Percentiles rank a stretch among this genome's conserved stretches.
phyloP scores from a whole-genome alignment of 2,113 vertebrate species.

The Gorilla gorilla region DNA sequence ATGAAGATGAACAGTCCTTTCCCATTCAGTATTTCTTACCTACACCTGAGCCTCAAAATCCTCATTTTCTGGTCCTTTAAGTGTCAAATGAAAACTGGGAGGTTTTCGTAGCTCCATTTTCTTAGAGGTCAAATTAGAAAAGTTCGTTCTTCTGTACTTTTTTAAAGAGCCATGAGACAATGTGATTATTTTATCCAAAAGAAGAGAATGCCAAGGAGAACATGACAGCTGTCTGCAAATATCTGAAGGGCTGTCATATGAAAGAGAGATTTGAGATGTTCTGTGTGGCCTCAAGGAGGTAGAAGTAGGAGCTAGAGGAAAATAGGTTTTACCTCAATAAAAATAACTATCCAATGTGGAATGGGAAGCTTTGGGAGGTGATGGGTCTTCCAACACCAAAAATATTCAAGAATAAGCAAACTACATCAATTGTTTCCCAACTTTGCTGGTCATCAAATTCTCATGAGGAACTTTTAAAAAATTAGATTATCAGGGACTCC shows the following conservation, averaged over 20 bases:
- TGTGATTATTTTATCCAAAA: constrained; percentile 31
- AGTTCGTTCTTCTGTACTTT: neutral
- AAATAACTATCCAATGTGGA: neutral
- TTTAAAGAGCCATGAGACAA: constrained; percentile 29
- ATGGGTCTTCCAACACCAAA: neutral
- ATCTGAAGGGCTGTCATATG: constrained; percentile 55
- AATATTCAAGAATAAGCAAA: neutral
- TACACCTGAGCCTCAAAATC: neutral
- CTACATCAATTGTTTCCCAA: neutral
- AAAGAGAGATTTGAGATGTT: constrained; percentile 42
- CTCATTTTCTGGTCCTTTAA: neutral
- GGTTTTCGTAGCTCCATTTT: neutral
- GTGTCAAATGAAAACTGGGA: neutral
- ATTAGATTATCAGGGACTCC: neutral
- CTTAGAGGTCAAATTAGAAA: neutral
- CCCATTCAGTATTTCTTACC: neutral
- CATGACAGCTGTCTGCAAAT: constrained; percentile 41
- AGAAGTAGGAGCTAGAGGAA: constrained; percentile 8
- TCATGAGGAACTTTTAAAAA: neutral
- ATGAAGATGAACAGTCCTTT: neutral
- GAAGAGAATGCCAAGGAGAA: constrained; percentile 8
- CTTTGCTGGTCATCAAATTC: neutral
- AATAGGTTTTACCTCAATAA: constrained; percentile 13
- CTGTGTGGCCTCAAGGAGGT: neutral
- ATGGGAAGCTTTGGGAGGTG: neutral